phyloP scores from a whole-genome alignment of 1,140 invertebrate species.

The Charaxes varanes region DNA sequence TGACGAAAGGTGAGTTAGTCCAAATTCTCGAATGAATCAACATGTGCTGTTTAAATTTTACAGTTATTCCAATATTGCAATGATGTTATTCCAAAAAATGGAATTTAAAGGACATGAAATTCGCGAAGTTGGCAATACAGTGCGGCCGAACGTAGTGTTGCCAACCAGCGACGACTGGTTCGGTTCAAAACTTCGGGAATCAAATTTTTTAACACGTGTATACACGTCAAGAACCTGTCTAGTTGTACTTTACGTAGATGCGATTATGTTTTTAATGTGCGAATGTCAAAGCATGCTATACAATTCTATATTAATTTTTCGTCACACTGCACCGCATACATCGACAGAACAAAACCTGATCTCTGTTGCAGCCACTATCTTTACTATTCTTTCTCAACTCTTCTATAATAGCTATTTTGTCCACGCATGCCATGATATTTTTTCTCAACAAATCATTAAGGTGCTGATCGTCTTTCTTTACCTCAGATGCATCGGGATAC shows the following conservation, averaged over 20 bases:
- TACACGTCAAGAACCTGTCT: too few species aligned
- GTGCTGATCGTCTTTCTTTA: constrained; percentile 41
- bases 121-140: too few species aligned
- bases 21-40: too few species aligned
- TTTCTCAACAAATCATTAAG: constrained; percentile 55
- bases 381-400: constrained; percentile 56
- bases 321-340: constrained; percentile 42
- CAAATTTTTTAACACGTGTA: too few species aligned
- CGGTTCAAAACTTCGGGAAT: too few species aligned
- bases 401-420: constrained; percentile 61
- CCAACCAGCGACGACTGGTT: too few species aligned
- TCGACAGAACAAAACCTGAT: constrained; percentile 56
- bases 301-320: constrained; percentile 30
- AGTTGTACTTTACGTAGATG: constrained; percentile 1
- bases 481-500: constrained; percentile 27
- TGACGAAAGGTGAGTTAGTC: too few species aligned
- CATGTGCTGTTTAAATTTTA: too few species aligned
- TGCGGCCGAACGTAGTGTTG: too few species aligned
- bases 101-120: too few species aligned
- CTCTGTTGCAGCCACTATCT: constrained; percentile 32
- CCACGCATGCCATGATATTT: constrained; percentile 63
- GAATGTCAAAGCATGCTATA: constrained; percentile 12
- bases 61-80: too few species aligned
- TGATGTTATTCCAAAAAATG: too few species aligned
- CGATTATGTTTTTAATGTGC: constrained; percentile 1